phyloP scores from a whole-genome alignment of 2,888 invertebrate genomes.

The Phytoseiulus persimilis region DNA sequence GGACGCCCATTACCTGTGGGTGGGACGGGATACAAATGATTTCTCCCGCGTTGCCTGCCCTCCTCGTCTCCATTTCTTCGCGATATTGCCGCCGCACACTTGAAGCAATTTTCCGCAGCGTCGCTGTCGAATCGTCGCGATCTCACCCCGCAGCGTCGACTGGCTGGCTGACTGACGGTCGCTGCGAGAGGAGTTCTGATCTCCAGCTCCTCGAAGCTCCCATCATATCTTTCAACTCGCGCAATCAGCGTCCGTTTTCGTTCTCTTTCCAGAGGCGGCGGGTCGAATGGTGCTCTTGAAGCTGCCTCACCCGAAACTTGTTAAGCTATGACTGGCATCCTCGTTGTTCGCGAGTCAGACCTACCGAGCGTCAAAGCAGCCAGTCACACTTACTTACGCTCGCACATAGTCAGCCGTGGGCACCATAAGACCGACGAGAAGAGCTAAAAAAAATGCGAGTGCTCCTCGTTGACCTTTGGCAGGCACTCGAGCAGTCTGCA shows the following conservation, averaged over 20 bases:
- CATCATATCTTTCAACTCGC: too few relatives aligned
- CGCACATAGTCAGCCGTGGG: not conserved
- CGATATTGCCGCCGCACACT: not conserved
- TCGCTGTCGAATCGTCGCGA: not conserved
- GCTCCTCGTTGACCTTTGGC: not conserved
- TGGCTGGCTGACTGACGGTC: too few relatives aligned
- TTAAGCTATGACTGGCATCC: not conserved
- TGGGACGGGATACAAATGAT: not conserved
- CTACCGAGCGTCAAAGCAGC: not conserved
- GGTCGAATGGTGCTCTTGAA: not conserved
- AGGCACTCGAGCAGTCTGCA: not conserved
- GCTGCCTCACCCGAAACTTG: not conserved
- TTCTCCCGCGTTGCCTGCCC: not conserved
- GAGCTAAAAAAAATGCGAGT: not conserved
- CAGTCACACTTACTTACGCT: not conserved
- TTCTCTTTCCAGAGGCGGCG: too few relatives aligned
- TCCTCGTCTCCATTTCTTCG: not conserved
- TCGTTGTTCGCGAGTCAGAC: not conserved
- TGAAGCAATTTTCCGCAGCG: not conserved
- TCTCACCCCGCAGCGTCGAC: not conserved
- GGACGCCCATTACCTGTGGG: not conserved
- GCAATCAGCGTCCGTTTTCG: too few relatives aligned
- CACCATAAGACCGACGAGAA: not conserved
- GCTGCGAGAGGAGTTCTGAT: too few relatives aligned
- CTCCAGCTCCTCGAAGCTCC: too few relatives aligned